Evolutionary conservation across 2,113 vertebrate genomes (phyloP).

Genomic region (Strix uralensis): DNA sequence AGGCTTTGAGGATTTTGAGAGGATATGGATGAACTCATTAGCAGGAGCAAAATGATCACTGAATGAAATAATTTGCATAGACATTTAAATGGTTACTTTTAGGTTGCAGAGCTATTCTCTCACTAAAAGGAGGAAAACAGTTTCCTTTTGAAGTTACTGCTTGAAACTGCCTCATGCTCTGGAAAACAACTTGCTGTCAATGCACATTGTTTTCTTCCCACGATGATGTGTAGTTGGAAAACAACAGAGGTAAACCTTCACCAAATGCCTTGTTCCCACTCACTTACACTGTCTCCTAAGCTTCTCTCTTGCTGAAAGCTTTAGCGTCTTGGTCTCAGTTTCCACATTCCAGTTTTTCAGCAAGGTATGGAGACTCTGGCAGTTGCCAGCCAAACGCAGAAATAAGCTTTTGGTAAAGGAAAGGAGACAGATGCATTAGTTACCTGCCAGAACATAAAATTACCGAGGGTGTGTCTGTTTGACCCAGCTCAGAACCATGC

Average conservation of each 20-base stretch:
- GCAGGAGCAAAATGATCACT: neutral
- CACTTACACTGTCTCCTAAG: neutral
- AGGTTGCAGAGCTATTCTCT: neutral
- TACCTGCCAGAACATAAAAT: neutral
- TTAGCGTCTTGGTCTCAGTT: neutral
- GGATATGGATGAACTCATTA: neutral
- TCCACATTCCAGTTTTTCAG: neutral
- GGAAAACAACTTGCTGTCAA: neutral
- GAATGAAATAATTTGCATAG: neutral
- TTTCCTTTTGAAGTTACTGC: neutral
- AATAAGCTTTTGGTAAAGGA: neutral
- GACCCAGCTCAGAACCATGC: neutral
- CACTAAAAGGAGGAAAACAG: neutral
- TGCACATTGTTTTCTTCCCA: neutral
- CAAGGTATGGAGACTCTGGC: neutral
- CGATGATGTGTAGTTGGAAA: neutral
- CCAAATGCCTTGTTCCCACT: neutral
- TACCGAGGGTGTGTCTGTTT: neutral
- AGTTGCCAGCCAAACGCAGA: neutral
- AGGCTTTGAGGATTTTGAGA: neutral
- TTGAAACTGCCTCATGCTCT: accelerated
- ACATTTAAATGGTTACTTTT: neutral
- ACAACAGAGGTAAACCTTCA: neutral
- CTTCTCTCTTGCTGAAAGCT: neutral
- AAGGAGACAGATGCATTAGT: neutral